These are phyloP conservation scores for Philaenus spumarius DNA, from an alignment of 1,140 invertebrate genomes.

Conservation along the genomic window DNA sequence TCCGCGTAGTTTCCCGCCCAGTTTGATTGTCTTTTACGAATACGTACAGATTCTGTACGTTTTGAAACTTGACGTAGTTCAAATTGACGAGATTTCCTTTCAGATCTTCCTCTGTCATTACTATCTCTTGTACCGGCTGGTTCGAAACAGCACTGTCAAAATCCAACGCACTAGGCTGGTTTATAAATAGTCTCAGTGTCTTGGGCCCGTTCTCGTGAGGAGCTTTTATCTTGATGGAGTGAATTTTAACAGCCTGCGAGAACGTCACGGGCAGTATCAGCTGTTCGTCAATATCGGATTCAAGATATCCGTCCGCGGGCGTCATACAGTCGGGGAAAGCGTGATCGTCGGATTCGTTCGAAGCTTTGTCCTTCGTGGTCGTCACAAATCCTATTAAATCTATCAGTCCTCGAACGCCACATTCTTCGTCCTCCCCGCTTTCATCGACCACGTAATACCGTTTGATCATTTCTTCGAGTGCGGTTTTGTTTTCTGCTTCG, in stretches of 20 bases:
- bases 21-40: constrained; percentile 92
- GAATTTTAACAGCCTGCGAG: too few relatives aligned
- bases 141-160: constrained; percentile 89
- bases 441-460: constrained; percentile 75
- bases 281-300: constrained; percentile 93
- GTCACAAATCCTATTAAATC: constrained; percentile 81
- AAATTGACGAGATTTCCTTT: constrained; percentile 74
- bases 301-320: constrained; percentile 65
- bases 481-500: constrained; percentile 74
- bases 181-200: constrained; percentile 78
- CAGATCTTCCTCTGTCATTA: constrained; percentile 73
- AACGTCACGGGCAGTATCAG: constrained; percentile 80
- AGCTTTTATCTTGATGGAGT: too few relatives aligned
- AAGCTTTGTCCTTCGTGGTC: constrained; percentile 86
- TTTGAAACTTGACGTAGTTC: constrained; percentile 97
- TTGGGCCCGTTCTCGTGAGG: constrained; percentile 88
- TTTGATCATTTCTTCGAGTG: constrained; percentile 82
- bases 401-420: constrained; percentile 56
- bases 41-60: constrained; percentile 91
- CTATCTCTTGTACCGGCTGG: constrained; percentile 80
- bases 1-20: constrained; percentile 90
- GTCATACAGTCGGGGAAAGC: constrained; percentile 67
- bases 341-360: constrained; percentile 96
- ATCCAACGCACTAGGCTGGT: constrained; percentile 91
- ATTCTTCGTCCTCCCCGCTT: constrained; percentile 35